These are phyloP conservation scores for Pseudococcus jackbeardsleyi DNA, from an alignment of 2,888 invertebrate species.

Conservation along the genomic window DNA sequence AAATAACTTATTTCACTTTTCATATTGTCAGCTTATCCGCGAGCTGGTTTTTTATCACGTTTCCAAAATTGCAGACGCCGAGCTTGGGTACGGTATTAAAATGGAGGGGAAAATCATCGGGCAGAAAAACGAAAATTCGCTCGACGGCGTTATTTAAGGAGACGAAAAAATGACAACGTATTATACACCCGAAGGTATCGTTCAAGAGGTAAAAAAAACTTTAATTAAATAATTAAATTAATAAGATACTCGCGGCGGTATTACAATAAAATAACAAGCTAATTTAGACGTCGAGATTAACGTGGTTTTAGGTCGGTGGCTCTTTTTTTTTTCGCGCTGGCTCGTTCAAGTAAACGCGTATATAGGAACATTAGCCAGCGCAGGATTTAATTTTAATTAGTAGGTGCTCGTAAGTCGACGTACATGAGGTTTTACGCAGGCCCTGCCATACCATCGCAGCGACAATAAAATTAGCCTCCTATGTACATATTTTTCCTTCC, in stretches of 20 bases:
- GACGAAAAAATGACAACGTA: slow-evolving; percentile 19
- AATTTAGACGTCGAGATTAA: slow-evolving; percentile 33
- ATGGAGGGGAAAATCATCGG: not conserved
- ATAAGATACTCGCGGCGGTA: slow-evolving; percentile 4
- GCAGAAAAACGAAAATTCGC: not conserved
- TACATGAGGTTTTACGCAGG: not conserved
- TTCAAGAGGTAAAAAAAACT: not conserved
- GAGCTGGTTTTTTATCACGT: not conserved
- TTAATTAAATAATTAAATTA: slow-evolving; percentile 31
- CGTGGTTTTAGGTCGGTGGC: slow-evolving; percentile 8
- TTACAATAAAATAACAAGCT: slow-evolving; percentile 21
- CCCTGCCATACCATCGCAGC: not conserved
- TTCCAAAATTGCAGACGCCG: not conserved
- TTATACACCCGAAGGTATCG: not conserved
- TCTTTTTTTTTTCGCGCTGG: not conserved
- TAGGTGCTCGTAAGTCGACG: slow-evolving; percentile 14
- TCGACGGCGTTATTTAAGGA: not conserved
- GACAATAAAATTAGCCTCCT: slow-evolving; percentile 17
- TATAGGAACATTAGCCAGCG: not conserved
- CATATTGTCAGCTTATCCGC: slow-evolving; percentile 28
- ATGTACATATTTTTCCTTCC: not conserved
- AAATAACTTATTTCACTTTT: slow-evolving; percentile 20
- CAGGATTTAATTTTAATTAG: slow-evolving; percentile 27
- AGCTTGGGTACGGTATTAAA: not conserved
- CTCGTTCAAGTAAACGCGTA: slow-evolving; percentile 10